phyloP scores from a whole-genome alignment of 2,113 vertebrate genomes.

The Tragelaphus scriptus region DNA sequence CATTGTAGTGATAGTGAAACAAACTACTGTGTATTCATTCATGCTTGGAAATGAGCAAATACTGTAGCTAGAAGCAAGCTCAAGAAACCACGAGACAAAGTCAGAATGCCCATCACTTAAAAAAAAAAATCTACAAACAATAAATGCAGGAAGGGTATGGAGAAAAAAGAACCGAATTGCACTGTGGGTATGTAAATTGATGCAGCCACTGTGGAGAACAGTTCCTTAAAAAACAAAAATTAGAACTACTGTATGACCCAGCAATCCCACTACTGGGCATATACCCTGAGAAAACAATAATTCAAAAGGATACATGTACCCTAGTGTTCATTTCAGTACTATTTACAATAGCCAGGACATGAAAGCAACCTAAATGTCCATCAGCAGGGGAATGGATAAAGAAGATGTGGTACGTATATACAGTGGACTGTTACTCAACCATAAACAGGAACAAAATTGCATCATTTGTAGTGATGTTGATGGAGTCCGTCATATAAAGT shows the following conservation, averaged over 20 bases:
- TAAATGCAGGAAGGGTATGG: background rate
- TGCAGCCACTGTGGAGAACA: background rate
- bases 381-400: background rate
- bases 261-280: background rate
- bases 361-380: background rate
- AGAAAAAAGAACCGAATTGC: background rate
- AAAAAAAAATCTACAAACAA: background rate
- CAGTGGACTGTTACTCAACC: background rate
- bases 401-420: background rate
- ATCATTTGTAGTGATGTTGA: background rate
- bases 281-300: background rate
- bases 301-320: background rate
- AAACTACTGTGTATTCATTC: background rate
- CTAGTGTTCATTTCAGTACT: background rate
- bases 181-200: background rate
- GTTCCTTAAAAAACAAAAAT: background rate
- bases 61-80: background rate
- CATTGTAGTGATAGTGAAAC: background rate
- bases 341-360: background rate
- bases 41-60: background rate
- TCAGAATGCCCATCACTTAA: background rate
- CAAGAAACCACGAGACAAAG: background rate
- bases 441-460: background rate
- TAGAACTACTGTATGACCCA: background rate
- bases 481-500: background rate